A percentile compares a stretch with the other conserved stretches of the same genome.
phyloP scores from a whole-genome alignment of 1,140 invertebrate genomes.

The Sitobion miscanthi region DNA sequence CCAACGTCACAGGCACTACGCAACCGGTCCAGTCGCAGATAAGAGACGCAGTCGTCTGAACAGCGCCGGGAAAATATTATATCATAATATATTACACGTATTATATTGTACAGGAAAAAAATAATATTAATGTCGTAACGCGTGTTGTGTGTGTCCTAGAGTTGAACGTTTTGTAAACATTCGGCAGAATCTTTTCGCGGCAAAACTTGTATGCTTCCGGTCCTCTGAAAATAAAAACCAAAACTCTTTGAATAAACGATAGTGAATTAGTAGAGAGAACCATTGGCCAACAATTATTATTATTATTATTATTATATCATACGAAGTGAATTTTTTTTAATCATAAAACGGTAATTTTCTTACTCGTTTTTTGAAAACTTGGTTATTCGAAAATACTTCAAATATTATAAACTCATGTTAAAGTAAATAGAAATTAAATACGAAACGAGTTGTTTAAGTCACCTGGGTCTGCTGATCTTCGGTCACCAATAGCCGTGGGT shows the following conservation, averaged over 20 bases:
- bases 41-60: conserved; percentile 58
- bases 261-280: not conserved
- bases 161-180: conserved; percentile 23
- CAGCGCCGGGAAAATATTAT: not conserved
- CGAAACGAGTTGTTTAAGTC: not conserved
- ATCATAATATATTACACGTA: conserved; percentile 1
- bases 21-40: conserved; percentile 57
- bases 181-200: conserved; percentile 7
- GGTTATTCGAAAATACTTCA: not conserved
- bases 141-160: not conserved
- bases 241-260: conserved; percentile 3
- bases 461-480: conserved; percentile 36
- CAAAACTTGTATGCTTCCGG: conserved; percentile 23
- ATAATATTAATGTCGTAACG: not conserved
- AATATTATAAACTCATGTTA: not conserved
- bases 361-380: too few species aligned
- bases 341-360: not conserved
- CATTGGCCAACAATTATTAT: not conserved
- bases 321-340: not conserved
- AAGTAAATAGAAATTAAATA: not conserved
- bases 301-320: not conserved
- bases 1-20: conserved; percentile 59
- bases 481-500: conserved; percentile 43
- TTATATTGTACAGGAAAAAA: conserved; percentile 8
- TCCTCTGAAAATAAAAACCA: conserved; percentile 34